phyloP scores from a whole-genome alignment of 2,888 invertebrate species.

The Dynastes tityus region DNA sequence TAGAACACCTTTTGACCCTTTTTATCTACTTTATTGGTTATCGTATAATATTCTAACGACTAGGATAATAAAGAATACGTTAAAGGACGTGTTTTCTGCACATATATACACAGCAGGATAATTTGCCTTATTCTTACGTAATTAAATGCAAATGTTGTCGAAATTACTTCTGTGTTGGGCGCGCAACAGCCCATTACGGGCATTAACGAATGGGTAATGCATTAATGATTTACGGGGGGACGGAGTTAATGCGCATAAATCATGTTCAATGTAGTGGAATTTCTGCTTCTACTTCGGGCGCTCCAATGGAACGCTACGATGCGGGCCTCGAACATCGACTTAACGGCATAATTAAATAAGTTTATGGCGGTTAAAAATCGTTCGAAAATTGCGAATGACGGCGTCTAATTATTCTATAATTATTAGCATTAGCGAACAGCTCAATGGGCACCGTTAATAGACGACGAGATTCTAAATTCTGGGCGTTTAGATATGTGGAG shows the following conservation, averaged over 20 bases:
- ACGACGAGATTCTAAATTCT: too few species aligned
- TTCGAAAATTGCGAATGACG: slow-evolving; percentile 19
- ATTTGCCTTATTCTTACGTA: slow-evolving; percentile 8
- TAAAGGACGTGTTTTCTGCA: too few species aligned
- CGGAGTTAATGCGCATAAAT: slow-evolving; percentile 46
- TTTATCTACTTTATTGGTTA: too few species aligned
- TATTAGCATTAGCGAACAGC: neutral
- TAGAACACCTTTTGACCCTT: too few species aligned
- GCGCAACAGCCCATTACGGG: slow-evolving; percentile 39
- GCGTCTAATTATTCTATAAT: slow-evolving; percentile 24
- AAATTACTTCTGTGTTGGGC: slow-evolving; percentile 38
- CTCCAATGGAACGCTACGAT: neutral
- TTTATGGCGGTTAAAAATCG: slow-evolving; percentile 43
- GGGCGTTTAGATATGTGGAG: too few species aligned
- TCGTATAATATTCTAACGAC: too few species aligned
- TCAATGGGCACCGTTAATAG: too few species aligned
- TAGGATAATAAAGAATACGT: too few species aligned
- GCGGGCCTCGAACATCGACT: slow-evolving; percentile 11
- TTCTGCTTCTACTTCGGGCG: slow-evolving; percentile 10
- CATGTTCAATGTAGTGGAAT: slow-evolving; percentile 48
- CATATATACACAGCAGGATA: neutral
- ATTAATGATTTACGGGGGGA: slow-evolving; percentile 41
- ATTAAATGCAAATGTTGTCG: slow-evolving; percentile 45
- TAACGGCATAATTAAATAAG: slow-evolving; percentile 45
- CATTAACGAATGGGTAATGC: slow-evolving; percentile 46